Conservation (phyloP, 2,888 invertebrate genomes). For the Caenorhabditis sulstoni region DNA sequence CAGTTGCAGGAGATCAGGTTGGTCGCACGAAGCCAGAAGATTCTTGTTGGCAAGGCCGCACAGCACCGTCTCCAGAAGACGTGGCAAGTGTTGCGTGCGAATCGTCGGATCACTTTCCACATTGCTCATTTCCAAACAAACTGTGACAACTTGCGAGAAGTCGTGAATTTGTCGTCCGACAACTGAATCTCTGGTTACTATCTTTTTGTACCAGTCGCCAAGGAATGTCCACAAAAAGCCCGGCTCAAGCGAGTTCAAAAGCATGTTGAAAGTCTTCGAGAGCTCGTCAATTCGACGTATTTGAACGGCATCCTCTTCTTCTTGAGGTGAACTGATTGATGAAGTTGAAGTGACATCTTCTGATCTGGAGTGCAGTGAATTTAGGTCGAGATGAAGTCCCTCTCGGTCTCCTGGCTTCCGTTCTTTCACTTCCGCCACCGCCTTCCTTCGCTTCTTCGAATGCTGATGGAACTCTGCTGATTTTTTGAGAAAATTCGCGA, state of each 20-base stretch:
- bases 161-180: slow-evolving; percentile 36
- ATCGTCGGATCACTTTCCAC: slow-evolving; percentile 65
- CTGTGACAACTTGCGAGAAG: slow-evolving; percentile 55
- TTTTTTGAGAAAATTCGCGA: slow-evolving; percentile 86
- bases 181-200: slow-evolving; percentile 23
- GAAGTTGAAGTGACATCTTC: slow-evolving; percentile 21
- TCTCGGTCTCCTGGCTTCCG: slow-evolving; percentile 52
- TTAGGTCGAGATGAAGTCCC: slow-evolving; percentile 39
- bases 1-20: slow-evolving; percentile 41
- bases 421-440: slow-evolving; percentile 80
- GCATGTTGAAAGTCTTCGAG: slow-evolving; percentile 89
- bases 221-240: slow-evolving; percentile 91
- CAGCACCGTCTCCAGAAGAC: slow-evolving; percentile 68
- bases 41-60: slow-evolving; percentile 26
- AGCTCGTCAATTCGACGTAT: slow-evolving; percentile 84
- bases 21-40: slow-evolving; percentile 31
- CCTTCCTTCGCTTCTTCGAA: slow-evolving; percentile 74
- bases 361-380: slow-evolving; percentile 14
- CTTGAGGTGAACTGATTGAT: background rate
- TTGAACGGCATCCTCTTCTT: slow-evolving; percentile 35
- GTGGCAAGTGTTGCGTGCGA: slow-evolving; percentile 67
- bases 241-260: slow-evolving; percentile 87
- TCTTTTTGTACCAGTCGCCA: slow-evolving; percentile 81
- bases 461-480: slow-evolving; percentile 72
- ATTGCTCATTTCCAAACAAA: slow-evolving; percentile 54